These are phyloP conservation scores for Mythimna ferrago DNA, from an alignment of 2,888 invertebrate species.

Conservation along the genomic window DNA sequence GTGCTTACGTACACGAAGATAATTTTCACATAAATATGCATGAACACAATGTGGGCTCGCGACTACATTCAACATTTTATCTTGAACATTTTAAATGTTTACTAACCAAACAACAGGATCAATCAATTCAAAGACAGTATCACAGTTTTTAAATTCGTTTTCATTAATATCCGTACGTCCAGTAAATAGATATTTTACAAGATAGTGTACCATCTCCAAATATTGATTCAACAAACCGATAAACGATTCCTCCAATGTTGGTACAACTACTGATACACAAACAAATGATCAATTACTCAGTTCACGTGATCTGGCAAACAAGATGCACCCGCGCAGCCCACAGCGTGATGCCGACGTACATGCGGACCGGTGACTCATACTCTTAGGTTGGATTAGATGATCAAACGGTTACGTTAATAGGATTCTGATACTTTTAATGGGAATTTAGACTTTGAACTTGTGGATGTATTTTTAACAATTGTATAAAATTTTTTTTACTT, in stretches of 20 bases:
- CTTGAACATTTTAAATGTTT: not conserved
- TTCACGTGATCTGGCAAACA: constrained; percentile 72
- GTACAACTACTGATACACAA: constrained; percentile 57
- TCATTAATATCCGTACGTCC: constrained; percentile 5
- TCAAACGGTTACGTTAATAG: constrained; percentile 35
- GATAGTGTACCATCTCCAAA: constrained; percentile 10
- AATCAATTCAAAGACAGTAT: not conserved
- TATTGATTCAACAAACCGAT: constrained; percentile 33
- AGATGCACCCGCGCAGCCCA: constrained; percentile 55
- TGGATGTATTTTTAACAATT: too few species aligned
- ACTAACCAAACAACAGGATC: not conserved
- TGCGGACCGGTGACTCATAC: constrained; percentile 55
- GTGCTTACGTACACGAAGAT: too few species aligned
- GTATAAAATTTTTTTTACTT: not conserved
- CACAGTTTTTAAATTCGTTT: not conserved
- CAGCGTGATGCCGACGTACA: constrained; percentile 49
- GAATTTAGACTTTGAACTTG: constrained; percentile 12
- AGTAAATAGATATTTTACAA: constrained; percentile 26
- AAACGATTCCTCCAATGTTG: constrained; percentile 48
- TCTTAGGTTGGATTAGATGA: constrained; percentile 44
- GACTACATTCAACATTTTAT: too few species aligned
- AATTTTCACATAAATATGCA: too few species aligned
- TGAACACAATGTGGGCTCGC: too few species aligned
- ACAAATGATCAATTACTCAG: constrained; percentile 69
- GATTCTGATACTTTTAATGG: constrained; percentile 9